These are phyloP conservation scores for Malurus leucopterus DNA, from an alignment of 2,797 vertebrate genomes.

Conservation along the genomic window DNA sequence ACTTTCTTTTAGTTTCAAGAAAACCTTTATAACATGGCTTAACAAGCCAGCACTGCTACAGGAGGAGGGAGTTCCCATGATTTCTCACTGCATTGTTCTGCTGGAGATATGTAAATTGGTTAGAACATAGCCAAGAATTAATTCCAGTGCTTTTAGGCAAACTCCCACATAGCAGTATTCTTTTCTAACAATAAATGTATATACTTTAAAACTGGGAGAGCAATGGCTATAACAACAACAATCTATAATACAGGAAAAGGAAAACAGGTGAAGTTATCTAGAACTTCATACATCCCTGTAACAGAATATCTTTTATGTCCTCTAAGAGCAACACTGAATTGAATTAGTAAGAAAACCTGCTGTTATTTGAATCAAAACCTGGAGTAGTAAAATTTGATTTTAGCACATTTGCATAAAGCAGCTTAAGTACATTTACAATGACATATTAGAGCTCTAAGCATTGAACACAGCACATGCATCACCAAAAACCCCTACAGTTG, in stretches of 20 bases:
- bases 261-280: background rate
- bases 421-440: conserved; percentile 57
- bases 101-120: background rate
- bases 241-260: background rate
- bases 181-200: background rate
- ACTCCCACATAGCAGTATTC: background rate
- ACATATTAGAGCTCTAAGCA: conserved; percentile 52
- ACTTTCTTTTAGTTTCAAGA: background rate
- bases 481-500: conserved; percentile 34
- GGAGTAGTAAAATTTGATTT: conserved; percentile 37
- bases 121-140: background rate
- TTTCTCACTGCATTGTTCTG: background rate
- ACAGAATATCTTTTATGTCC: background rate
- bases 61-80: background rate
- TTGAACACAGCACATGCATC: conserved; percentile 18
- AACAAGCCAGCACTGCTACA: background rate
- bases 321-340: background rate
- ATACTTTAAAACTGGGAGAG: background rate
- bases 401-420: conserved; percentile 50
- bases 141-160: background rate
- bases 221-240: background rate
- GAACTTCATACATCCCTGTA: background rate
- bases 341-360: conserved; percentile 21
- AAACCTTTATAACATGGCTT: background rate
- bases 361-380: conserved; percentile 45